phyloP scores from a whole-genome alignment of 2,113 vertebrate species.

The Pipra filicauda region DNA sequence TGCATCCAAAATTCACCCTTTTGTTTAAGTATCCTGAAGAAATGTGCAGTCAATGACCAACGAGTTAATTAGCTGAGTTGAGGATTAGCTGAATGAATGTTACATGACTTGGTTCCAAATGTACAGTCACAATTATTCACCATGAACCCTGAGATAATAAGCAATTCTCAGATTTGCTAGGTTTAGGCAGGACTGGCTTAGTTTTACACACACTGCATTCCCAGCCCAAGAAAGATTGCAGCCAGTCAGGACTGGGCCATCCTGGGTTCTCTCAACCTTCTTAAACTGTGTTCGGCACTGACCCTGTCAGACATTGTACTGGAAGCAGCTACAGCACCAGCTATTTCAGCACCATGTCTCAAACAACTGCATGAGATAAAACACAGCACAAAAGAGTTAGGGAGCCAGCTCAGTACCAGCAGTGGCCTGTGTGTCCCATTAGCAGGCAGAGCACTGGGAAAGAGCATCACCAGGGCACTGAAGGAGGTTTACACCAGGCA shows the following conservation, averaged over 20 bases:
- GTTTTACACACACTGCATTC: neutral
- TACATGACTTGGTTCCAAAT: neutral
- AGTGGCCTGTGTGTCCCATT: neutral
- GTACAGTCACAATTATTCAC: neutral
- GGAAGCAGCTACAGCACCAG: neutral
- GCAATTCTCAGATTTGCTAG: neutral
- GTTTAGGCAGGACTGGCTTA: neutral
- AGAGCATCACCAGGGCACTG: neutral
- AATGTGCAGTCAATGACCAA: neutral
- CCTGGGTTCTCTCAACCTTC: neutral
- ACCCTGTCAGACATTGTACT: neutral
- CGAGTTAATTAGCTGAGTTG: neutral
- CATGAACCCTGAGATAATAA: neutral
- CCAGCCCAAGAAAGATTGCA: neutral
- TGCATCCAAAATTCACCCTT: neutral
- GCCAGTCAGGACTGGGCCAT: neutral
- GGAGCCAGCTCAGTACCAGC: neutral
- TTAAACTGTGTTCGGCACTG: neutral
- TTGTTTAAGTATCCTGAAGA: neutral
- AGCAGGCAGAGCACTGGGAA: neutral
- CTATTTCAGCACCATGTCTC: neutral
- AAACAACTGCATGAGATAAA: neutral
- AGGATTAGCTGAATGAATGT: neutral
- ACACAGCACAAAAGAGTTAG: neutral
- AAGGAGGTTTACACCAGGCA: neutral